Evolutionary conservation across 1,140 invertebrate genomes (phyloP).

Genomic region (Heliconius melpomene): DNA sequence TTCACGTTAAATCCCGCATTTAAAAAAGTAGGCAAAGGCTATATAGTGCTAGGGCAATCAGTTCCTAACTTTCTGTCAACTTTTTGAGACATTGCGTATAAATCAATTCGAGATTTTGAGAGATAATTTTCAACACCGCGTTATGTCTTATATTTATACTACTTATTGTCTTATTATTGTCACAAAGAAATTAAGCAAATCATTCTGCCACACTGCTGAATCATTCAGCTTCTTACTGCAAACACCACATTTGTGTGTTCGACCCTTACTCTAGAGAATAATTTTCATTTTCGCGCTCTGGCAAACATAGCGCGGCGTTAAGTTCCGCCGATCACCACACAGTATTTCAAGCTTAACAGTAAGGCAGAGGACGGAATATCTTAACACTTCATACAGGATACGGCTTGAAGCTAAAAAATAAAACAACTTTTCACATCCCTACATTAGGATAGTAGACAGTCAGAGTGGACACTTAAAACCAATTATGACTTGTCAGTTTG

Average conservation of each 20-base stretch:
- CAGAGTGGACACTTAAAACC: background rate
- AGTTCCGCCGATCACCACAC: too few relatives aligned
- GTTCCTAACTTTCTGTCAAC: background rate
- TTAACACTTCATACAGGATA: too few relatives aligned
- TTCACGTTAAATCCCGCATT: background rate
- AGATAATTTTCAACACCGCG: background rate
- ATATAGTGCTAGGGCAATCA: background rate
- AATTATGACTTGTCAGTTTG: slow-evolving; percentile 5
- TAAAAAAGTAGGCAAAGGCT: background rate
- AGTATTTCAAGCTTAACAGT: too few relatives aligned
- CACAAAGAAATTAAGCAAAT: background rate
- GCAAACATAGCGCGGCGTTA: too few relatives aligned
- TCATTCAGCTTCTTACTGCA: too few relatives aligned
- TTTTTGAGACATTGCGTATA: background rate
- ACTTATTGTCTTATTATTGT: too few relatives aligned
- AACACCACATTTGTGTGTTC: too few relatives aligned
- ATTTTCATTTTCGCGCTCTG: too few relatives aligned
- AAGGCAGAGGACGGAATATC: too few relatives aligned
- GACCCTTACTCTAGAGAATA: too few relatives aligned
- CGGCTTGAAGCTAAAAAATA: background rate
- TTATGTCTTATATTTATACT: background rate
- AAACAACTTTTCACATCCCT: background rate
- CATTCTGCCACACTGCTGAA: too few relatives aligned
- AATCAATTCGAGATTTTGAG: too few relatives aligned
- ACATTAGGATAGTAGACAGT: background rate